Evolutionary conservation across 2,113 vertebrate genomes (phyloP), one percentile per base, ranked within the genome.

Genomic region (Callospermophilus lateralis): DNA sequence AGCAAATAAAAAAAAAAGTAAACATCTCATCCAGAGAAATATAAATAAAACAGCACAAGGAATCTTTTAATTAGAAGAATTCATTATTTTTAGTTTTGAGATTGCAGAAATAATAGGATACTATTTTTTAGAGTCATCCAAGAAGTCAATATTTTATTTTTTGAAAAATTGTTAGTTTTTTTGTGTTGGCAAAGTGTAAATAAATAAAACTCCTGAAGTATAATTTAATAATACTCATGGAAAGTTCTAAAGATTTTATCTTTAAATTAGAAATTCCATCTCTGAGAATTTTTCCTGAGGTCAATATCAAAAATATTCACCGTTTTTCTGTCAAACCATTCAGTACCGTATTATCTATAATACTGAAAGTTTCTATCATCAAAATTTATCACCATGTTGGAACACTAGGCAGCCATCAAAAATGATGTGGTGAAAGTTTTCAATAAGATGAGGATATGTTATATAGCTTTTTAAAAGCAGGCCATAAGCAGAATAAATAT

Each of bases 1-100:
- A 97, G 37, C n/a, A 92, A 93, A 58, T 65, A 58, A 68, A 30
- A n/a, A n/a, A 58, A 91, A 67, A 51, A 67, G 24, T 53, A 76
- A 89, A 88, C 3, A 22, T 4, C 34, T 55, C 34, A 77, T 58
- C 39, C 39, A 78, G 3, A 86, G 89, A 96, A 86, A 55, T 45
- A 28, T 10, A 72, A 89, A 72, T 48, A 28, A 92, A 77, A 11
- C 8, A 39, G 45, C 8, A 72, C 30, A 48, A 85, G 28, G 24
- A 87, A 73, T 95, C 61, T 34, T 16, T 58, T 45, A 89, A 42
- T 37, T 78, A 78, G n/a, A 39, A 45, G 16, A 30, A 30, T 87
- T 90, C n/a, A 13, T 72, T 63, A 42, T 70, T 30, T 65, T 65
- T 65, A 63, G 5, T 65, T 83, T 42, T 84, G 67, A 48, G 16